Evolutionary conservation across 2,888 invertebrate genomes (phyloP), one percentile per base, ranked within the genome.

Genomic region (Acanthosepion lycidas): DNA sequence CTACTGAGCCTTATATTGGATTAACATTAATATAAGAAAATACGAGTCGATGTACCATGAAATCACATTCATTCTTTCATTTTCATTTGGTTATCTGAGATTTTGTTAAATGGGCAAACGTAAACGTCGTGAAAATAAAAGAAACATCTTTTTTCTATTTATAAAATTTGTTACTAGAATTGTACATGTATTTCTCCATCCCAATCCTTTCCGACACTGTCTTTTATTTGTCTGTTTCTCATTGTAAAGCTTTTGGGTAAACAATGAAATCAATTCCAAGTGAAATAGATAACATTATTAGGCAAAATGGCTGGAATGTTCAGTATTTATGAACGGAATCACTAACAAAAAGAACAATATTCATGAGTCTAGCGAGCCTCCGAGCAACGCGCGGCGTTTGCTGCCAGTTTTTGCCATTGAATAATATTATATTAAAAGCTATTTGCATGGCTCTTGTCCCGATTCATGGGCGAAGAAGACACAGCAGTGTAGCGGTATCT

Each of bases 211-310:
- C 59, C 59, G 6, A 6, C 59, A 18, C 33, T 12, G 4, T 78
- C n/a, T n/a, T 33, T n/a, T 42, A 42, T 78, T n/a, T 78, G n/a
- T 78, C 78, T 78, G n/a, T 78, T n/a, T 33, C 78, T 78, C 78
- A n/a, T 78, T 78, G 78, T 78, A 33, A n/a, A 78, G n/a, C 78
- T 78, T 78, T 78, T 18, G 78, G 78, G 78, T 78, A 78, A 78
- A 78, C 78, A 78, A 78, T 78, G 78, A 78, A 78, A 78, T 78
- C 78, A 78, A 78, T 78, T 78, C 78, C 78, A 78, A 78, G 78
- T 33, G 78, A n/a, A 78, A 78, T 78, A 78, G 78, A n/a, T 78
- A n/a, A 78, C 78, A 33, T 15, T 78, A 78, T 78, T 78, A 78
- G 18, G 78, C n/a, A 78, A 78, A 78, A 78, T 78, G 78, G 78